Base-by-base conservation (phyloP, 2,113 vertebrate genomes). In the Bagarius yarrelli region DNA sequence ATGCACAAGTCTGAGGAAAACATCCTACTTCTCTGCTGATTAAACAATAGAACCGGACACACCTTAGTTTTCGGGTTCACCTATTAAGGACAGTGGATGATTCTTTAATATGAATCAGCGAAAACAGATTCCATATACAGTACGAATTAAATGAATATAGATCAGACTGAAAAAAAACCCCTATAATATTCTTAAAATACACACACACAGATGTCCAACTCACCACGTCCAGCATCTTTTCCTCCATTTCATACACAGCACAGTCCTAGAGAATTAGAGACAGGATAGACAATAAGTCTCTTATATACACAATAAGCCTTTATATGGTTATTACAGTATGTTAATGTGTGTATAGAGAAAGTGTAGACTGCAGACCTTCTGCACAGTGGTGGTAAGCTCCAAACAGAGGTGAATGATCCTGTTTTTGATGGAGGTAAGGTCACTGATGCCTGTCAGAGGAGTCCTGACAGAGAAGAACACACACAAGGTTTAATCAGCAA, bases 341-440 rank as follows among this genome's bases (percentile, higher is more conserved):
- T 47, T 25, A 70, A 47, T 61, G 32, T 25, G 9, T 56, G 19
- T 16, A 50, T 21, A 56, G 11, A 27, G 25, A 57, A 3, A 25
- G 56, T 47, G n/a, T 6, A 32, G 34, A n/a, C 30, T 30, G 4
- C 86, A 74, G 14, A 99, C 98, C 98, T 98, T 96, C 88, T 99
- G 98, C 70, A 99, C 97, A 18, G 95, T 94, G 56, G 96, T 96
- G 67, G 98, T 99, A 79, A 99, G 92, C 85, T 99, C 97, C 92
- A 99, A 90, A 86, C 98, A 98, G 69, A 99, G 95, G 77, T 98
- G 96, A 89, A 99, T 97, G 91, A 99, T 97, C 87, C 93, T 94
- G 90, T 97, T 95, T 86, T 98, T 99, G 56, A 94, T 97, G 76
- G 93, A 85, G 8, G 94, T 94, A 89, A 97, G 96, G 88, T 99